Conservation (phyloP, 30 jellyfish, hydroid and myxozoan species). For the Turritopsis rubra region DNA sequence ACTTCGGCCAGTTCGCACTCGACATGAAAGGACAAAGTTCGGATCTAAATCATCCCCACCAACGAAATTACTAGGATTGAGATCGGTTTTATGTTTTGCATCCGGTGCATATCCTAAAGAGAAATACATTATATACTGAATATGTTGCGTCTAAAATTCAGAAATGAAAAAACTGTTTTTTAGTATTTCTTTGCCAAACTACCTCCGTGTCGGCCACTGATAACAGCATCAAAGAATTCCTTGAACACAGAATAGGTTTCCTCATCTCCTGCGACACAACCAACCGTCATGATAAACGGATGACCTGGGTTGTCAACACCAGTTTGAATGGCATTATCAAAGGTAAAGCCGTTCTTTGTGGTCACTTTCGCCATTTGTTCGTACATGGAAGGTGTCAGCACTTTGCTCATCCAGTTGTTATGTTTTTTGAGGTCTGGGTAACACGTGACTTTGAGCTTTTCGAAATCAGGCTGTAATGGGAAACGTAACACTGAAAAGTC, state of each 20-base stretch:
- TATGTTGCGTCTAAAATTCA: too few relatives aligned
- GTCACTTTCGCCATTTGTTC: conserved; percentile 25
- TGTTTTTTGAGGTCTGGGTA: conserved; percentile 65
- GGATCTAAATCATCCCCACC: conserved; percentile 72
- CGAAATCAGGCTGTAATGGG: not conserved
- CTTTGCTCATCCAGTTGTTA: conserved; percentile 78
- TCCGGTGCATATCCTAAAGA: conserved; percentile 37
- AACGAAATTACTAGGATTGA: conserved; percentile 36
- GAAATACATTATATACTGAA: not conserved
- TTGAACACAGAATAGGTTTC: conserved; percentile 53
- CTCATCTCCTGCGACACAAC: conserved; percentile 90
- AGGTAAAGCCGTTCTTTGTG: conserved; percentile 56
- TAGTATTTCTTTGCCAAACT: not conserved
- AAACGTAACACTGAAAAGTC: too few relatives aligned
- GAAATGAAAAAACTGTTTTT: not conserved
- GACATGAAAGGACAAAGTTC: conserved; percentile 60
- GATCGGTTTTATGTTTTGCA: conserved; percentile 71
- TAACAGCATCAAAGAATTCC: conserved; percentile 56
- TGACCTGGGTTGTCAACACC: conserved; percentile 99
- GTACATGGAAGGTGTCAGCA: conserved; percentile 46
- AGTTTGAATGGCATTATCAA: conserved; percentile 67
- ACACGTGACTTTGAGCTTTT: conserved; percentile 19
- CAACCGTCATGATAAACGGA: conserved; percentile 86
- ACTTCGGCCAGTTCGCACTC: conserved; percentile 73
- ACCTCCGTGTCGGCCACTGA: conserved; percentile 65